Evolutionary conservation across 1,140 invertebrate genomes (phyloP), one percentile per base, ranked within the genome.

Genomic region (Aphaenogaster ashmeadi): DNA sequence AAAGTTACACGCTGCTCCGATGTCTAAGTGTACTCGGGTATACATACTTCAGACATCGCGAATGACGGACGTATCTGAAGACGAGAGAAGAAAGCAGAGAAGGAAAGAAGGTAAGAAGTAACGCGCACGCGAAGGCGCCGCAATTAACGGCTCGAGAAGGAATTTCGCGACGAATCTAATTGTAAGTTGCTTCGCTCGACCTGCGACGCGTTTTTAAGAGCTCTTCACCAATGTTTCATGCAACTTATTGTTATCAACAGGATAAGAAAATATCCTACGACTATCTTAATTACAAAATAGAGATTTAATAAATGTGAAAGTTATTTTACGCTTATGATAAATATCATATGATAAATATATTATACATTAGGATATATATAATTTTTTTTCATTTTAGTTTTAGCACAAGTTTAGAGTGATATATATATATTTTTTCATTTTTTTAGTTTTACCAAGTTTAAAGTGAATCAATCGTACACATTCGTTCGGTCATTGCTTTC

Each of bases 1-100:
- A 71, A 88, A 89, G 85, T 89, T 89, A 86, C 80, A 86, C 52
- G 58, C n/a, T 69, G n/a, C 52, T 50, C 15, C 52, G 38, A 72
- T 78, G 47, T 44, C 54, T 62, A 75, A 66, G 47, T 56, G 44
- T 52, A 47, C 47, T 50, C 75, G 27, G 41, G 36, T 77, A 27
- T 38, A 74, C 47, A 72, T 47, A 81, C 86, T 66, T 62, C 38
- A 38, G 27, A 58, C 67, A 41, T 18, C 66, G 67, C 21, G 11
- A 87, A 21, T 36, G 33, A 56, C 58, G 18, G 56, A 21, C 71
- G 86, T 38, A 44, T 77, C 21, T 44, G 21, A 47, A 77, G 21
- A 52, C 11, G 21, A 36, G 9, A 18, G 21, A 77, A 77, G 36
- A 58, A 56, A 15, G 52, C 36, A 50, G 11, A 38, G 7, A 52